Evolutionary conservation across 1,140 invertebrate genomes (phyloP).

Genomic region (Lepidurus couesii): DNA sequence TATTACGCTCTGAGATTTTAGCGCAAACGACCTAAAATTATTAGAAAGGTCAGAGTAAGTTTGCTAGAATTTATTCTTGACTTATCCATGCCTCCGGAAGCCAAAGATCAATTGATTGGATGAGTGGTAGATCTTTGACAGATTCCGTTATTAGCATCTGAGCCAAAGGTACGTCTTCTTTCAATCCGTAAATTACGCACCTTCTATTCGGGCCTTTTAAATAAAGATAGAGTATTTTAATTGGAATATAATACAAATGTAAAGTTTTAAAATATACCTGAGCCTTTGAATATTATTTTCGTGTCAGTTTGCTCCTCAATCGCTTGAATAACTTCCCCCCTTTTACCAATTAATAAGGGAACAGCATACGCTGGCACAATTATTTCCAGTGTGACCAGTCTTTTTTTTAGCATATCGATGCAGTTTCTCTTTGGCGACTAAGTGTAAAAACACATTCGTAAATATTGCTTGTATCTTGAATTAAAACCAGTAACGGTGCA

Average conservation of each 20-base stretch:
- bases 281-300: constrained; percentile 42
- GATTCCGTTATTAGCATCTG: constrained; percentile 44
- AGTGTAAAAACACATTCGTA: not conserved
- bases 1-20: constrained; percentile 24
- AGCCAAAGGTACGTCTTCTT: constrained; percentile 43
- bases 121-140: constrained; percentile 42
- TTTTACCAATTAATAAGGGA: constrained; percentile 40
- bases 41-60: not conserved
- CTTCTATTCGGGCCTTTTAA: constrained; percentile 37
- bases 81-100: constrained; percentile 40
- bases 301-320: constrained; percentile 44
- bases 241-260: not conserved
- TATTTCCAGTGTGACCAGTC: not conserved
- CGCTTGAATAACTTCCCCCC: constrained; percentile 40
- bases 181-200: constrained; percentile 42
- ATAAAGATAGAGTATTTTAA: not conserved
- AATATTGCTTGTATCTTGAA: not conserved
- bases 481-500: not conserved
- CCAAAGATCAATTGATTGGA: constrained; percentile 42
- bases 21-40: not conserved
- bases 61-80: not conserved
- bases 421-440: not conserved
- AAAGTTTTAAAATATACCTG: constrained; percentile 34
- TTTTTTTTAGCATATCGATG: not conserved
- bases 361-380: constrained; percentile 38